These are phyloP conservation scores for Pardosa pseudoannulata DNA, from an alignment of 2,888 invertebrate genomes.

Conservation along the genomic window DNA sequence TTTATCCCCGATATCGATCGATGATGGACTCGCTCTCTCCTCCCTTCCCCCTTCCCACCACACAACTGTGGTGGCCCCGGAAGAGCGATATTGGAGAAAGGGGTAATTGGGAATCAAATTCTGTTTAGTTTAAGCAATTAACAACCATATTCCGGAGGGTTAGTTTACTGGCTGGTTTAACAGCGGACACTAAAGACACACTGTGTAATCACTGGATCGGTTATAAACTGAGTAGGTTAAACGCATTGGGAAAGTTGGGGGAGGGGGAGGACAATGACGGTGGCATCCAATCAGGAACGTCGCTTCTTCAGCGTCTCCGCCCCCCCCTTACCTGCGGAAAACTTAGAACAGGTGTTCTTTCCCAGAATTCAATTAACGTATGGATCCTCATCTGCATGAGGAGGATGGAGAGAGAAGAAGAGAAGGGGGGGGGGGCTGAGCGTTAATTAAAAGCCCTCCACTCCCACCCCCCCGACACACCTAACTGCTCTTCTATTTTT, in stretches of 20 bases:
- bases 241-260: constrained; percentile 5
- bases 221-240: constrained; percentile 56
- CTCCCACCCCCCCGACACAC: constrained; percentile 13
- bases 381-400: constrained; percentile 52
- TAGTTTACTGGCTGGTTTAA: constrained; percentile 51
- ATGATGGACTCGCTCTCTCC: constrained; percentile 33
- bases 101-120: constrained; percentile 71
- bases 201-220: constrained; percentile 64
- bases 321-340: constrained; percentile 63
- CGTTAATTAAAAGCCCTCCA: constrained; percentile 30
- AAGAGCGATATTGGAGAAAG: constrained; percentile 7
- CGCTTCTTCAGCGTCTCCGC: constrained; percentile 59
- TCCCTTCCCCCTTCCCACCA: no score
- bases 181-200: constrained; percentile 67
- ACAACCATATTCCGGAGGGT: constrained; percentile 35
- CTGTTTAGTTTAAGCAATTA: constrained; percentile 69
- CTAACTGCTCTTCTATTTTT: constrained; percentile 28
- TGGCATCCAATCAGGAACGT: constrained; percentile 60
- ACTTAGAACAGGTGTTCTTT: constrained; percentile 69
- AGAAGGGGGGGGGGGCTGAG: constrained; percentile 14
- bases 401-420: constrained; percentile 5
- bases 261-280: background rate
- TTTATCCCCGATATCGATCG: constrained; percentile 50
- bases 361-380: constrained; percentile 71
- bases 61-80: background rate